These are phyloP conservation scores for Pungitius pungitius DNA, from an alignment of 2,113 vertebrate species.

Conservation along the genomic window DNA sequence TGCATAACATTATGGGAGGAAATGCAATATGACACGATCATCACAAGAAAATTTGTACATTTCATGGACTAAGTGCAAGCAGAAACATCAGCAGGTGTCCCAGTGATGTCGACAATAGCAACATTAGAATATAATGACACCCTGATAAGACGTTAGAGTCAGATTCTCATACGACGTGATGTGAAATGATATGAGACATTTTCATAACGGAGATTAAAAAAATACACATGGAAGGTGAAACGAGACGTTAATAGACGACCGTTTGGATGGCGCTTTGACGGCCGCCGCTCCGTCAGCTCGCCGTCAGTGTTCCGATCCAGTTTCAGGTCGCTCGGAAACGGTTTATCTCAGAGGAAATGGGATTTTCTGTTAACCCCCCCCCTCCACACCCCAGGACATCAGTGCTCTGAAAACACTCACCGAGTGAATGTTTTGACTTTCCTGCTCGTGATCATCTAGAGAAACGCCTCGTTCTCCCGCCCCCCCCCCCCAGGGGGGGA, in stretches of 20 bases:
- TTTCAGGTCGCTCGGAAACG: conserved; percentile 1
- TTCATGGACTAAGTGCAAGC: conserved; percentile 60
- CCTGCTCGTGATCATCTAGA: not conserved
- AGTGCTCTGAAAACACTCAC: conserved; percentile 8
- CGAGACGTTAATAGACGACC: not conserved
- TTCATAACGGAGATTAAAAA: conserved; percentile 24
- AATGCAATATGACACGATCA: conserved; percentile 38
- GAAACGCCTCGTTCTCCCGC: conserved; percentile 9
- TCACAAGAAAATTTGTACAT: conserved; percentile 16
- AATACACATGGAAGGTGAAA: conserved; percentile 37
- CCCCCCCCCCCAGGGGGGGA: too few relatives aligned
- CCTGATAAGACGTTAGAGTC: conserved; percentile 41
- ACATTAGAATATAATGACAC: conserved; percentile 32
- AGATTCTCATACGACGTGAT: conserved; percentile 29
- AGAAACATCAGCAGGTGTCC: conserved; percentile 20
- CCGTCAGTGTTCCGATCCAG: too few relatives aligned
- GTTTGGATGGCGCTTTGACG: conserved; percentile 19
- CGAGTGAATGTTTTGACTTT: conserved; percentile 19
- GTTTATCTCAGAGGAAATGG: conserved; percentile 11
- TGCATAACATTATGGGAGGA: conserved; percentile 56
- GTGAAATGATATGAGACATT: conserved; percentile 30
- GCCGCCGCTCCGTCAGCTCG: too few relatives aligned
- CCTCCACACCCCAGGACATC: not conserved
- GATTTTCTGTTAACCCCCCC: not conserved
- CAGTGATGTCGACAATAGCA: not conserved